These are phyloP conservation scores for Hippoglossus hippoglossus DNA, from an alignment of 2,797 vertebrate genomes.

Conservation along the genomic window DNA sequence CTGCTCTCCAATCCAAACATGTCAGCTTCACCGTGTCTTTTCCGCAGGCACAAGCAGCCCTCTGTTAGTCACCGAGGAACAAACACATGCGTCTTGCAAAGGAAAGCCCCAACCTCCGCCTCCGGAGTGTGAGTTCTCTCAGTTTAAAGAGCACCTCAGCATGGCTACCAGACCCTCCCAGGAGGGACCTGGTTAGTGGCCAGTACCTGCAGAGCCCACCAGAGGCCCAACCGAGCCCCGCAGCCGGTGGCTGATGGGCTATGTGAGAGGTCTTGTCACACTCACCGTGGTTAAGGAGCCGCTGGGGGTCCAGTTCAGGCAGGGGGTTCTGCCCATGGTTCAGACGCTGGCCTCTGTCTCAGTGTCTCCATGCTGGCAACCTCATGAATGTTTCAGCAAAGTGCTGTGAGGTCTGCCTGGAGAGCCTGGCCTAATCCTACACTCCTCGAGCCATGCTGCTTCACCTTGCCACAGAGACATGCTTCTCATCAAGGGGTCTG, in stretches of 20 bases:
- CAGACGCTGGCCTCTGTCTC: constrained; percentile 62
- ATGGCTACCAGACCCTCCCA: constrained; percentile 48
- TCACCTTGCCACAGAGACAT: constrained; percentile 57
- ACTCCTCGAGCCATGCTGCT: constrained; percentile 52
- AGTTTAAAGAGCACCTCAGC: constrained; percentile 63
- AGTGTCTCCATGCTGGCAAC: constrained; percentile 63
- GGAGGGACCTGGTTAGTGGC: constrained; percentile 54
- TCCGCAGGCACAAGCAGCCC: constrained; percentile 65
- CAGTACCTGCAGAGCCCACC: constrained; percentile 55
- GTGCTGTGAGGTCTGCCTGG: constrained; percentile 70
- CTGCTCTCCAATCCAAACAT: constrained; percentile 76
- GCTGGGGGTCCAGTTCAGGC: constrained; percentile 62
- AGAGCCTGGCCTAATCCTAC: constrained; percentile 62
- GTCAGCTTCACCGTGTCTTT: constrained; percentile 68
- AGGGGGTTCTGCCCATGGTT: constrained; percentile 59
- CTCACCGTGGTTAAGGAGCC: constrained; percentile 63
- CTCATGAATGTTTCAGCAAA: constrained; percentile 78
- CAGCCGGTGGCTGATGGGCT: constrained; percentile 64
- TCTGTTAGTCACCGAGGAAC: constrained; percentile 73
- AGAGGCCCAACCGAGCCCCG: constrained; percentile 43
- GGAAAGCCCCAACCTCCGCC: constrained; percentile 55
- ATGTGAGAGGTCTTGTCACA: constrained; percentile 61
- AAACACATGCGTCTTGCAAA: constrained; percentile 63
- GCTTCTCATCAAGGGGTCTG: constrained; percentile 56
- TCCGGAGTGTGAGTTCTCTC: constrained; percentile 52